Evolutionary conservation across 2,113 vertebrate genomes (phyloP).

Genomic region (Barnardius zonarius): DNA sequence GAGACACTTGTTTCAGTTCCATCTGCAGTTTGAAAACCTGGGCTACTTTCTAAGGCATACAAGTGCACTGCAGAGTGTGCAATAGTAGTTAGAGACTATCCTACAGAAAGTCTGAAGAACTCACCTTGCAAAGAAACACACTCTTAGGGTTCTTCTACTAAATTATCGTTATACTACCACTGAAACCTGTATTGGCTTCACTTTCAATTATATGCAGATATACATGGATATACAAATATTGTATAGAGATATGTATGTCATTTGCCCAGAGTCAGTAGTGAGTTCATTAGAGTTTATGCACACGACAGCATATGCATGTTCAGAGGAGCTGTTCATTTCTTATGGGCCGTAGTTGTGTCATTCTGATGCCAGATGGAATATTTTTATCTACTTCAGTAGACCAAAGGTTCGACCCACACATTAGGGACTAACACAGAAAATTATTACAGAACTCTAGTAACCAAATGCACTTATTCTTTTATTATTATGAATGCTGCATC

Average conservation of each 20-base stretch:
- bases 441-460: not conserved
- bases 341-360: not conserved
- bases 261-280: not conserved
- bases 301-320: not conserved
- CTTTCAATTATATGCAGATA: not conserved
- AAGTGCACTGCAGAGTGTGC: not conserved
- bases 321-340: not conserved
- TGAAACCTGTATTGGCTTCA: not conserved
- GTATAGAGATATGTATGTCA: not conserved
- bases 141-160: not conserved
- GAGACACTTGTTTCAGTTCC: conserved; percentile 11
- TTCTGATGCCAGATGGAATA: not conserved
- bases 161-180: not conserved
- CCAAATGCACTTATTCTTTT: not conserved
- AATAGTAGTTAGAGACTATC: not conserved
- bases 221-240: not conserved
- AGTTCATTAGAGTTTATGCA: not conserved
- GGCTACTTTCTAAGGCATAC: not conserved
- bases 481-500: not conserved
- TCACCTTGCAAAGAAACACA: not conserved
- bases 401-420: not conserved
- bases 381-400: not conserved
- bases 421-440: not conserved
- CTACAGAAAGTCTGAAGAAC: not conserved
- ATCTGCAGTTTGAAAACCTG: not conserved